Percentiles rank a stretch among this genome's conserved stretches.
phyloP scores from a whole-genome alignment of 2,888 invertebrate species.

The Stictocephala bisonia region DNA sequence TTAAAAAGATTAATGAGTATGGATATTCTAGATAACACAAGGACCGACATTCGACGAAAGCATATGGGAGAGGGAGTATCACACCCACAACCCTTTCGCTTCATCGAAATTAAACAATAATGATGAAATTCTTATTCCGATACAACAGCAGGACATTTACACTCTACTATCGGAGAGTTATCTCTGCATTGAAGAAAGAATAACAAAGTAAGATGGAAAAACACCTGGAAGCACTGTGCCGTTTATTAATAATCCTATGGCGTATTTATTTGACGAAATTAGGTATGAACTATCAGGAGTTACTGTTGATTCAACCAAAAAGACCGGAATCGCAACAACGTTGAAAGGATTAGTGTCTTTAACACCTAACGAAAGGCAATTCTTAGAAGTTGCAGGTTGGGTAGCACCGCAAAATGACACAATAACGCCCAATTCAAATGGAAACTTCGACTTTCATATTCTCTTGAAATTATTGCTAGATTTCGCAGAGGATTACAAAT shows the following conservation, averaged over 20 bases:
- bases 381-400: not conserved
- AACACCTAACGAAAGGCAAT: not conserved
- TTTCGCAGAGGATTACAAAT: conserved; percentile 63
- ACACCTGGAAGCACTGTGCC: not conserved
- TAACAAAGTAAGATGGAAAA: conserved; percentile 33
- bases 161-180: conserved; percentile 59
- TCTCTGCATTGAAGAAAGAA: conserved; percentile 45
- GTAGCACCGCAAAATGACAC: not conserved
- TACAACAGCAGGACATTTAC: conserved; percentile 60
- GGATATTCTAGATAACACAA: conserved; percentile 31
- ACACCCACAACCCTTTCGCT: conserved; percentile 59
- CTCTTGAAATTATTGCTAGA: conserved; percentile 62
- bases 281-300: conserved; percentile 41
- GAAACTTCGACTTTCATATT: conserved; percentile 58
- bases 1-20: not conserved
- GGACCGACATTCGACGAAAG: conserved; percentile 40
- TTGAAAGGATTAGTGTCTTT: conserved; percentile 31
- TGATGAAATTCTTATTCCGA: conserved; percentile 61
- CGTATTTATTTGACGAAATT: conserved; percentile 44
- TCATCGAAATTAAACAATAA: conserved; percentile 57
- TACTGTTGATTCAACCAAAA: conserved; percentile 23
- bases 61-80: conserved; percentile 43
- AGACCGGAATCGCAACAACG: conserved; percentile 28
- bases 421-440: conserved; percentile 47
- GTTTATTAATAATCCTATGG: conserved; percentile 37